These are phyloP conservation scores for Dendroctonus ponderosae DNA, from an alignment of 1,140 invertebrate genomes.

Conservation along the genomic window DNA sequence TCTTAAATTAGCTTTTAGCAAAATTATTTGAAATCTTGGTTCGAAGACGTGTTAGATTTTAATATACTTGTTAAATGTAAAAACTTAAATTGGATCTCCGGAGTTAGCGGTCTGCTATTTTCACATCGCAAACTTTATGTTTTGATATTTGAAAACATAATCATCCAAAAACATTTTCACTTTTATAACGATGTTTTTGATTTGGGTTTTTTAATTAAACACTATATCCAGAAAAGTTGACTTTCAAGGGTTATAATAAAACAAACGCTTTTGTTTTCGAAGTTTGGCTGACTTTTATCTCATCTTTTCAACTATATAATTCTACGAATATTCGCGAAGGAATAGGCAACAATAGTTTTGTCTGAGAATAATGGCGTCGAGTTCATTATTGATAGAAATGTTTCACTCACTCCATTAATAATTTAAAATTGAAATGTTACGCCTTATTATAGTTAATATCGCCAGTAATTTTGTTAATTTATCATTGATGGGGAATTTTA, in stretches of 20 bases:
- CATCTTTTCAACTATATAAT: conserved; percentile 13
- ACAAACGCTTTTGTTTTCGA: conserved; percentile 18
- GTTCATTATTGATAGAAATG: too few species aligned
- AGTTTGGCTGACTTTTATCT: conserved; percentile 8
- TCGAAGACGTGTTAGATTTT: conserved; percentile 31
- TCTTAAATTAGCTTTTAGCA: conserved; percentile 20
- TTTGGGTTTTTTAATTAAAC: conserved; percentile 33
- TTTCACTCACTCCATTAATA: too few species aligned
- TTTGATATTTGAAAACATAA: conserved; percentile 34
- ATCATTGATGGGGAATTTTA: too few species aligned
- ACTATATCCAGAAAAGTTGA: conserved; percentile 10
- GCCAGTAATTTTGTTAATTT: too few species aligned
- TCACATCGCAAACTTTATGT: conserved; percentile 30
- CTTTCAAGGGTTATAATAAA: conserved; percentile 23
- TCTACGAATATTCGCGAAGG: neutral
- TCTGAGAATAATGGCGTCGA: too few species aligned
- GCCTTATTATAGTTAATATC: too few species aligned
- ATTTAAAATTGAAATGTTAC: too few species aligned
- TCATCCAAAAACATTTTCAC: conserved; percentile 15
- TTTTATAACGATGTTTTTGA: conserved; percentile 13
- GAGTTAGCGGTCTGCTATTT: conserved; percentile 9
- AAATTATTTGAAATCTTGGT: conserved; percentile 14
- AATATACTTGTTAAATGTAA: conserved; percentile 34
- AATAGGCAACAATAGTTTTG: neutral
- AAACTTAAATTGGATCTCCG: conserved; percentile 34